Evolutionary conservation across 2,113 vertebrate genomes (phyloP), one percentile per base, ranked within the genome.

Genomic region (Oncorhynchus clarkii): DNA sequence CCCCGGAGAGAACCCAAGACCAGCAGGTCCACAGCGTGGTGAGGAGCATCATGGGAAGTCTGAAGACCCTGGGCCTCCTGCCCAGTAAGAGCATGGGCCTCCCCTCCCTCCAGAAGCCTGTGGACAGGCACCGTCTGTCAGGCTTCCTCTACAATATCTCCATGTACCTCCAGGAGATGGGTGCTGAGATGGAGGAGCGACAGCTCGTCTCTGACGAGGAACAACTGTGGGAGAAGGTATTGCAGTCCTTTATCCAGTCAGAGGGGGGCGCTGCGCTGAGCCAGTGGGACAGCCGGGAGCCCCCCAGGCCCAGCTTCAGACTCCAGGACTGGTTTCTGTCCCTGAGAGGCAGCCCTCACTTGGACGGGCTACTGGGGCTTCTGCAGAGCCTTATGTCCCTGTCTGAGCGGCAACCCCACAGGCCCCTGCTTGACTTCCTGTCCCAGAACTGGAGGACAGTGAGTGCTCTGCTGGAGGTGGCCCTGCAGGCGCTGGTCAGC

Each of bases 81-180:
- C 86, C 88, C 20, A 85, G 49, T 73, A 92, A 87, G 67, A 89
- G 54, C 62, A 22, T 49, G 48, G 82, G 75, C 86, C 83, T 89
- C 74, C 85, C 89, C 13, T 85, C 89, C 20, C 77, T 90, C 22
- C 89, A 85, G 67, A 91, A 91, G 70, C 82, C 88, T 2, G 75
- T 94, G 5, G 91, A 94, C 81, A 82, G 89, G 70, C 91, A 90
- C 64, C 87, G 92, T 27, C 91, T 95, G 66, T 95, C 94, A 11
- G 89, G 93, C 68, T 96, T 97, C 81, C 90, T 97, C 57, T 92
- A 95, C 86, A 96, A 96, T 83, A 92, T 96, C 87, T 96, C 96
- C 29, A 86, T 91, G 76, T 94, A 95, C 73, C 93, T 96, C 71
- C 93, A 95, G 73, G 95, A 95, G 83, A 91, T 93, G 89, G 95